Conservation (phyloP, 1,140 invertebrate genomes). For the Goniozus legneri region DNA sequence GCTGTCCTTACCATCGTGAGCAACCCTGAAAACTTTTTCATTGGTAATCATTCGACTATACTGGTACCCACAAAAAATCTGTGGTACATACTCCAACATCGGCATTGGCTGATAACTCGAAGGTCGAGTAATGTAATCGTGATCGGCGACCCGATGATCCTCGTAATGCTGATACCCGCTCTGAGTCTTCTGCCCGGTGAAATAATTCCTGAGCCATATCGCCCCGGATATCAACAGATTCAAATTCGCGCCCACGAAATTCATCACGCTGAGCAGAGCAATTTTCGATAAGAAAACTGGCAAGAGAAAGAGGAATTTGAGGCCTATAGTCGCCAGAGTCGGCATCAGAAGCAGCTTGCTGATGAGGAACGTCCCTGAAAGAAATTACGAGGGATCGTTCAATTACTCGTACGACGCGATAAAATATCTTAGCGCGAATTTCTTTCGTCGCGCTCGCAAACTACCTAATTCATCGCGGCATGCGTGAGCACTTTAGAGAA, state of each 20-base stretch:
- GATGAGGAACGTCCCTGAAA: slow-evolving; percentile 28
- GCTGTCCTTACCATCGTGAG: background rate
- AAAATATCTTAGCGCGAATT: background rate
- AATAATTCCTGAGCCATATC: slow-evolving; percentile 23
- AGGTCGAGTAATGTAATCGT: too few relatives aligned
- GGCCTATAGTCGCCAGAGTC: slow-evolving; percentile 34
- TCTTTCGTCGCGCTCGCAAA: background rate
- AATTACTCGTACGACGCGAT: too few relatives aligned
- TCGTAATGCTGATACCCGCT: slow-evolving; percentile 11
- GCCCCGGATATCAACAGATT: slow-evolving; percentile 25
- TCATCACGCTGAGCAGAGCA: slow-evolving; percentile 33
- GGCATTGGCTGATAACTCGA: too few relatives aligned
- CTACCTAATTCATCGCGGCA: background rate
- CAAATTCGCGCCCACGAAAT: slow-evolving; percentile 29
- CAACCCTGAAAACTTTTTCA: background rate
- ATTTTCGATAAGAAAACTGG: slow-evolving; percentile 39
- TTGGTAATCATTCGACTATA: background rate
- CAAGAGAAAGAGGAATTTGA: slow-evolving; percentile 38
- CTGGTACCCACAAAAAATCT: too few relatives aligned
- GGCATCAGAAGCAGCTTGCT: slow-evolving; percentile 36
- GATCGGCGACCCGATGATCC: slow-evolving; percentile 12
- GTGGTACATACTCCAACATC: too few relatives aligned
- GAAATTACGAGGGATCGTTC: too few relatives aligned
- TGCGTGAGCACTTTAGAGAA: too few relatives aligned
- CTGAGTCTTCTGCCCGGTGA: slow-evolving; percentile 17